phyloP scores from a whole-genome alignment of 2,888 invertebrate genomes.

The Torymus texanus region DNA sequence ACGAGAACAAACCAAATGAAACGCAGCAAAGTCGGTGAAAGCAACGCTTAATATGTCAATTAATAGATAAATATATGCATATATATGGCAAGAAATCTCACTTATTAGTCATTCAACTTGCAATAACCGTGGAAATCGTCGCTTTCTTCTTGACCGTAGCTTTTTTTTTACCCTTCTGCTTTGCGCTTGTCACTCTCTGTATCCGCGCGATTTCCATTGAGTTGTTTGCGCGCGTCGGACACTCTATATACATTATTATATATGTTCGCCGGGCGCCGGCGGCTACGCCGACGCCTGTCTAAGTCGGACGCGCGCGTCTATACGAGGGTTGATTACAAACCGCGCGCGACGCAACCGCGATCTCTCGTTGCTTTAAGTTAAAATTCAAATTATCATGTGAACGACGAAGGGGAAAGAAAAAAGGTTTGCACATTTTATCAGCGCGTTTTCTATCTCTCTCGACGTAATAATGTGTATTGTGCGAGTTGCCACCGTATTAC shows the following conservation, averaged over 20 bases:
- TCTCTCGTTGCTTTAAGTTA: conserved; percentile 17
- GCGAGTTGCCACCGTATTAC: background rate
- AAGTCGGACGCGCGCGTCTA: conserved; percentile 16
- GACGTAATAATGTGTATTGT: conserved; percentile 30
- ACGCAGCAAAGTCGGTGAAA: no score
- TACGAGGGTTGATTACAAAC: conserved; percentile 37
- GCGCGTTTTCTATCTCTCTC: background rate
- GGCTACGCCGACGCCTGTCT: conserved; percentile 25
- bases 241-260: background rate
- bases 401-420: background rate
- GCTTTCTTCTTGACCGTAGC: background rate
- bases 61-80: background rate
- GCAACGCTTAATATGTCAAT: no score
- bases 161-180: conserved; percentile 24
- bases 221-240: conserved; percentile 38
- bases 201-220: conserved; percentile 32
- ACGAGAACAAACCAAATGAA: no score
- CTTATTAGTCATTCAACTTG: conserved; percentile 14
- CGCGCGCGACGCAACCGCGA: no score
- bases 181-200: no score
- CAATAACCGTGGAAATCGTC: conserved; percentile 17
- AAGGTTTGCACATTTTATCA: background rate
- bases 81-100: background rate
- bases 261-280: conserved; percentile 3
- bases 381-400: conserved; percentile 32